Base-by-base conservation (phyloP, 2,888 invertebrate genomes). In the Nomada ruficornis region DNA sequence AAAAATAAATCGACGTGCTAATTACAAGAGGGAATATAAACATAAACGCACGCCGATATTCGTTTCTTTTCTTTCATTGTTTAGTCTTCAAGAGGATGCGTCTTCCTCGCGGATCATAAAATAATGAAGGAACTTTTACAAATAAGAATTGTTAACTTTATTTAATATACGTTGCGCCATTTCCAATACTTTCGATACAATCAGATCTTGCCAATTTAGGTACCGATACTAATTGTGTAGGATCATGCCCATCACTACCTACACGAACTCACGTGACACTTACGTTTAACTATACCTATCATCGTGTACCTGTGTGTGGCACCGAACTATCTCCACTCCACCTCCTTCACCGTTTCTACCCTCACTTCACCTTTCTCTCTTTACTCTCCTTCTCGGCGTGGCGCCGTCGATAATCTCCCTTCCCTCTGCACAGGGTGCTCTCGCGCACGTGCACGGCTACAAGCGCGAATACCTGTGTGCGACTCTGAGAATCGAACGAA, bases 341-440 rank as follows among this genome's bases (percentile, higher is more conserved):
- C 52, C 70, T 67, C 60, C 52, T 65, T 57, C 54, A 11, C 26
- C 57, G 50, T 71, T 63, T 36, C 44, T 59, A 10, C 55, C 54
- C 74, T 62, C 10, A 64, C 57, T 50, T 55, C 20, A n/a, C 60
- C 68, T 62, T 71, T 36, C 77, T 77, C 64, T 71, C 74, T 74
- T 65, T 64, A 67, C 63, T 73, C 71, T 70, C 68, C 59, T 68
- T 69, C 72, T 77, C 60, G 15, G 23, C 63, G 75, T 80, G 81
- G 83, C 87, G 78, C 88, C 88, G 84, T 80, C 86, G 79, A 88
- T 81, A 86, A 81, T 72, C 86, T 77, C 74, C 73, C 71, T 52
- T 80, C 74, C 67, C 55, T 52, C 59, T 20, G 13, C 23, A 20
- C 57, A 47, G 57, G 55, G 64, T 68, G 75, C 86, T 72, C 71